phyloP scores from a whole-genome alignment of 2,888 invertebrate genomes.

The Furcula furcula region DNA sequence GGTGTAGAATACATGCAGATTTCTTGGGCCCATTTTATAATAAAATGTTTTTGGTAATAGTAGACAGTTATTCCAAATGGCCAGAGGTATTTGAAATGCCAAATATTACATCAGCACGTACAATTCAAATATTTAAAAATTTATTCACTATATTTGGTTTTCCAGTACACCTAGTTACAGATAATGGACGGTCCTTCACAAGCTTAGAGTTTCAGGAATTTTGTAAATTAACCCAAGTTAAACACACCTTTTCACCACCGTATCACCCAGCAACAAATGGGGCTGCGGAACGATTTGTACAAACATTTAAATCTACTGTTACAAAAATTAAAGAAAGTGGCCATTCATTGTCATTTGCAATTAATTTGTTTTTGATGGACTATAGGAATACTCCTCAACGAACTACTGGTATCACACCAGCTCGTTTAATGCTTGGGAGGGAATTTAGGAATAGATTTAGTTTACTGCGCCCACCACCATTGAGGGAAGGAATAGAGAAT shows the following conservation, averaged over 20 bases:
- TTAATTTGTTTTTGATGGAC: neutral
- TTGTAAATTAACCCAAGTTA: neutral
- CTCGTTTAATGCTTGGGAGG: neutral
- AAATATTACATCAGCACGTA: neutral
- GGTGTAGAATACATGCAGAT: slow-evolving; percentile 5
- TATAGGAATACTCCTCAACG: no score
- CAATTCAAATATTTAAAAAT: neutral
- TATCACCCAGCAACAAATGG: slow-evolving; percentile 6
- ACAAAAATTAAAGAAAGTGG: neutral
- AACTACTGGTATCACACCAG: neutral
- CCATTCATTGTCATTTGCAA: no score
- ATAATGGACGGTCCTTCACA: neutral
- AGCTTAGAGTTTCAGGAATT: neutral
- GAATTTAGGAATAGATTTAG: neutral
- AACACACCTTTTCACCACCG: neutral
- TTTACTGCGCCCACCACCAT: neutral
- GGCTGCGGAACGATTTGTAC: slow-evolving; percentile 4
- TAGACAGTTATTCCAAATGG: slow-evolving; percentile 1
- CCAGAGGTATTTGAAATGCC: slow-evolving; percentile 3
- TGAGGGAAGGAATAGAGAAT: neutral
- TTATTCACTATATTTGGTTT: neutral
- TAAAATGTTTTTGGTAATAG: neutral
- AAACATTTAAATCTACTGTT: slow-evolving; percentile 1
- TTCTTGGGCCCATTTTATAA: slow-evolving; percentile 1
- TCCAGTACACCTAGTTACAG: neutral